These are phyloP conservation scores for Palaemon carinicauda DNA, from an alignment of 1,140 invertebrate species.

Conservation along the genomic window DNA sequence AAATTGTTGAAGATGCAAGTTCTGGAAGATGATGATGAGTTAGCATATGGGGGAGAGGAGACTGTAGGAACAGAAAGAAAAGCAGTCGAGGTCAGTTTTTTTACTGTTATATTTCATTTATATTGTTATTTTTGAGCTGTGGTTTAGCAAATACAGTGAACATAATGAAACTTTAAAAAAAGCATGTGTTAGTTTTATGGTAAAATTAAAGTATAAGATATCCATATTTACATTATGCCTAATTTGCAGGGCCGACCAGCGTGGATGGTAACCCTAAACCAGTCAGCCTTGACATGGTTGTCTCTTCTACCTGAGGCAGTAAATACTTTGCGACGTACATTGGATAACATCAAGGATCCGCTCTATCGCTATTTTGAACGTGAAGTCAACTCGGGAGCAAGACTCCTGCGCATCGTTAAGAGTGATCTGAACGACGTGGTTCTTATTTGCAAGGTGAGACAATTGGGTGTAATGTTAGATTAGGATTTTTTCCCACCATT, in stretches of 20 bases:
- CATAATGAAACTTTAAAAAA: no score
- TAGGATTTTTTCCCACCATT: not conserved
- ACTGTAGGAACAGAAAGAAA: constrained; percentile 62
- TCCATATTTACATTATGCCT: not conserved
- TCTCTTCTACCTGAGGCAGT: constrained; percentile 87
- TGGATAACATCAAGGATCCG: constrained; percentile 97
- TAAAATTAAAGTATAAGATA: no score
- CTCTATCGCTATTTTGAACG: constrained; percentile 98
- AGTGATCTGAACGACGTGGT: constrained; percentile 92
- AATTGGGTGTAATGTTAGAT: no score
- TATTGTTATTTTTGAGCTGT: no score
- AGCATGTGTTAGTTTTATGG: no score
- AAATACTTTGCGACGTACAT: constrained; percentile 78
- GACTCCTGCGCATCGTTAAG: constrained; percentile 86
- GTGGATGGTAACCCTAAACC: constrained; percentile 96
- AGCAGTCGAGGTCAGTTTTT: constrained; percentile 60
- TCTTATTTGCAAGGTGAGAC: constrained; percentile 87
- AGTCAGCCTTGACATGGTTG: constrained; percentile 92
- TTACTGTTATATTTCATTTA: no score
- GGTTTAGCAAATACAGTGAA: no score
- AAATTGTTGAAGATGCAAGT: constrained; percentile 97
- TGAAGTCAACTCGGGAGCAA: constrained; percentile 92
- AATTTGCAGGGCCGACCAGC: constrained; percentile 76
- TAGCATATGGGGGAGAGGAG: constrained; percentile 71
- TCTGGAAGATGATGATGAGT: constrained; percentile 91